phyloP scores from a whole-genome alignment of 2,113 vertebrate species.

The Bothrops jararaca region DNA sequence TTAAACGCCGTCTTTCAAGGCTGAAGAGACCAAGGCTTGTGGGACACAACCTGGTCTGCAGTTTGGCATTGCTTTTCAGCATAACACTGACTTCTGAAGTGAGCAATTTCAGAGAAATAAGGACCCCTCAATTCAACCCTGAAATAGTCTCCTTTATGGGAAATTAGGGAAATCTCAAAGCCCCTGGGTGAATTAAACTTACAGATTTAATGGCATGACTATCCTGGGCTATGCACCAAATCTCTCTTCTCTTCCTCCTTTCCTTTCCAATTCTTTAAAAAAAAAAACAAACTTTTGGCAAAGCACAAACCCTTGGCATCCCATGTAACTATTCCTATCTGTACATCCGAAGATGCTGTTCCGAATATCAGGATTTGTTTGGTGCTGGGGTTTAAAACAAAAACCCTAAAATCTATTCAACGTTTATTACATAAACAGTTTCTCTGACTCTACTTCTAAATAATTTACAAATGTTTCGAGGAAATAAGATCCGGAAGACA shows the following conservation, averaged over 20 bases:
- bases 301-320: background rate
- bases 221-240: background rate
- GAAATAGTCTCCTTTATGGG: too few relatives aligned
- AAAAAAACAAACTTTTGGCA: background rate
- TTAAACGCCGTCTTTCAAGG: too few relatives aligned
- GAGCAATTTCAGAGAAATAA: background rate
- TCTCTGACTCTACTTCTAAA: constrained; percentile 67
- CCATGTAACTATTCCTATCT: background rate
- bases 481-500: constrained; percentile 65
- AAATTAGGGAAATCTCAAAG: background rate
- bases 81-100: background rate
- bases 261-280: too few relatives aligned
- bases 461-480: constrained; percentile 70
- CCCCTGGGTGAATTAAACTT: background rate
- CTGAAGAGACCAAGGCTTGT: too few relatives aligned
- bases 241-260: background rate
- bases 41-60: background rate
- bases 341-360: background rate
- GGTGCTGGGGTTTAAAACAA: background rate
- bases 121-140: background rate
- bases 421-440: constrained; percentile 63
- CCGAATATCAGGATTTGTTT: background rate
- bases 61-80: too few relatives aligned
- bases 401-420: constrained; percentile 67
- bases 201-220: background rate